Evolutionary conservation across 2,113 vertebrate species (phyloP), one percentile per base, ranked within the genome.

Genomic region (Haplotaxodon microlepis): DNA sequence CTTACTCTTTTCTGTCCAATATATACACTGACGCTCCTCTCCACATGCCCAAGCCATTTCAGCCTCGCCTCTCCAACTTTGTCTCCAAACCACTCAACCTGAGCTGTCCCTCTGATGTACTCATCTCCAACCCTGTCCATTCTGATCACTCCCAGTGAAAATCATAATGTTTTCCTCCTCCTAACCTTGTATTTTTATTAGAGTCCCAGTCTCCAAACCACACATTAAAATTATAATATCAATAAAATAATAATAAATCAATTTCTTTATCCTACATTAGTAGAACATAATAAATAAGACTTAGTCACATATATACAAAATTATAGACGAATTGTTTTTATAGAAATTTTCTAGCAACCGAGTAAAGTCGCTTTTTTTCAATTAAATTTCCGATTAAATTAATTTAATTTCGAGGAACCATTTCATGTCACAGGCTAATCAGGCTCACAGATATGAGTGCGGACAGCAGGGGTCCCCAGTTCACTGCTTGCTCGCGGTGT

Each of bases 381-480:
- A 38, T 38, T n/a, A n/a, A 21, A 38, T 38, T 38, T 38, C 17
- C 10, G 10, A 38, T 66, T n/a, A 66, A 12, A 66, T 13, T n/a
- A 8, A 69, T 69, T 38, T 69, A 38, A 13, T 13, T 69, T 69
- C 61, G 34, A 71, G 21, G 21, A 71, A 45, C 66, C 38, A 71
- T 71, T 71, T 71, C 38, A 45, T 21, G 2, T 42, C 1, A 42
- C 66, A 42, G 38, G 38, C 12, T 45, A 73, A 73, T 45, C 69
- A 27, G 66, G 40, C 24, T 47, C 42, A 11, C 10, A 38, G 7
- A 73, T 59, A 2, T 50, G 3, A 40, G 4, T 1, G 13, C 47
- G 2, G 9, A 86, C 92, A 89, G 12, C 59, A 92, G 90, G 88
- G 61, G 92, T 27, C 88, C 59, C 86, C 88, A 57, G 84, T 84